Base-by-base conservation (phyloP, 2,888 invertebrate species). In the Molorchus minor region DNA sequence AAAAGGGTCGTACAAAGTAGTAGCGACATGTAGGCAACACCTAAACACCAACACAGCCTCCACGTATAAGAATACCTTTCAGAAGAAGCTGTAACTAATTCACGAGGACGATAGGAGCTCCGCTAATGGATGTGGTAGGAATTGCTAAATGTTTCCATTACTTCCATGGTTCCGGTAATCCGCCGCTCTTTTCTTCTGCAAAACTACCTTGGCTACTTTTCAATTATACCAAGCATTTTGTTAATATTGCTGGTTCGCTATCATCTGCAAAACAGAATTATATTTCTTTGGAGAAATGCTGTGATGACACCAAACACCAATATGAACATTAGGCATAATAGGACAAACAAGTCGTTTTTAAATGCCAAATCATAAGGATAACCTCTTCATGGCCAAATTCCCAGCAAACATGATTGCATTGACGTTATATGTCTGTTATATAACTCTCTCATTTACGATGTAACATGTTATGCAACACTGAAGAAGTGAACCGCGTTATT, bases 11-110 rank as follows among this genome's bases (percentile, higher is more conserved):
- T 43, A 30, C 43, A 41, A 25, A 41, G 20, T 13, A 41, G 43
- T 41, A 41, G 53, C 53, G 53, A 53, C 53, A 53, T 53, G 41
- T 33, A 53, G 53, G 33, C 29, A 53, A 53, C 53, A 41, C 43
- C 25, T 17, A 52, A 17, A 52, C 51, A 49, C 36, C 25, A 36
- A 49, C 20, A 47, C 35, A 44, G 25, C 44, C 19, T 47, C 47
- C 19, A 36, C 5, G 21, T n/a, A n/a, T n/a, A 25, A 38, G 25
- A 21, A 36, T 49, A 49, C 49, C 49, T 49, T 49, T 49, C 10
- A 49, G 16, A 36, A 38, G 49, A n/a, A 25, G 38, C 15, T 38
- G 4, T n/a, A 21, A 16, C 17, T 30, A 4, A 38, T 49, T 49
- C n/a, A n/a, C n/a, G n/a, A n/a, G n/a, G n/a, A n/a, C 25, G 25